These are phyloP conservation scores for Hydra vulgaris DNA, from an alignment of 30 jellyfish, hydroid and myxozoan genomes.

Conservation along the genomic window DNA sequence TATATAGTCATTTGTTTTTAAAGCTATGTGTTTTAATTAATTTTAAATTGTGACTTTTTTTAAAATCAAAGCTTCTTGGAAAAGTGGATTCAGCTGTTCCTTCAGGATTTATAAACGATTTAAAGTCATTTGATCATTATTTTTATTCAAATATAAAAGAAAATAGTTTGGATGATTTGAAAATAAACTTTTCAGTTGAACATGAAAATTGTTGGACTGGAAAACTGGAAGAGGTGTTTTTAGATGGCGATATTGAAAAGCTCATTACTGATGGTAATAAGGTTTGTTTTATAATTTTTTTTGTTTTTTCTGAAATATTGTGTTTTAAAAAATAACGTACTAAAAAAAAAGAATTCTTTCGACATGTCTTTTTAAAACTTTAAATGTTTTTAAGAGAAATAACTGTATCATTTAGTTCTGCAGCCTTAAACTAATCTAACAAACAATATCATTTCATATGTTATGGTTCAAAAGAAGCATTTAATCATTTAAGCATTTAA, in stretches of 20 bases:
- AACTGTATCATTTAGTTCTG: too few relatives aligned
- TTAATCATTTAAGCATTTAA: too few relatives aligned
- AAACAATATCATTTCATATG: too few relatives aligned
- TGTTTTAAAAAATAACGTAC: too few relatives aligned
- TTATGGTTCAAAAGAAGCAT: too few relatives aligned
- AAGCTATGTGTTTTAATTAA: neutral
- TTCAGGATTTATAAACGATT: conserved; percentile 40
- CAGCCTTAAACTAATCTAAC: too few relatives aligned
- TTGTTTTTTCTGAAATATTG: neutral
- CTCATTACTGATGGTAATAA: conserved; percentile 56
- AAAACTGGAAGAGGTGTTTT: conserved; percentile 38
- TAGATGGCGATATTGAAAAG: conserved; percentile 4
- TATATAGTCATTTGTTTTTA: too few relatives aligned
- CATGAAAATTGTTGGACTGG: conserved; percentile 49
- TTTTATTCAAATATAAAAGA: conserved; percentile 33
- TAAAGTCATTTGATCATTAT: conserved; percentile 39
- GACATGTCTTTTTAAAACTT: too few relatives aligned
- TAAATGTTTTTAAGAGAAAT: too few relatives aligned
- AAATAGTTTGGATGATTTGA: conserved; percentile 42
- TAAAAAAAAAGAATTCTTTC: too few relatives aligned
- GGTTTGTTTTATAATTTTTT: conserved; percentile 16
- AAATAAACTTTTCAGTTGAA: conserved; percentile 31
- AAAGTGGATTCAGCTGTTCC: conserved; percentile 30
- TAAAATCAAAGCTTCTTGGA: too few relatives aligned
- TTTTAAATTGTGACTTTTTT: neutral